Conservation (phyloP, 2,113 vertebrate genomes). For the Channa maculata region DNA sequence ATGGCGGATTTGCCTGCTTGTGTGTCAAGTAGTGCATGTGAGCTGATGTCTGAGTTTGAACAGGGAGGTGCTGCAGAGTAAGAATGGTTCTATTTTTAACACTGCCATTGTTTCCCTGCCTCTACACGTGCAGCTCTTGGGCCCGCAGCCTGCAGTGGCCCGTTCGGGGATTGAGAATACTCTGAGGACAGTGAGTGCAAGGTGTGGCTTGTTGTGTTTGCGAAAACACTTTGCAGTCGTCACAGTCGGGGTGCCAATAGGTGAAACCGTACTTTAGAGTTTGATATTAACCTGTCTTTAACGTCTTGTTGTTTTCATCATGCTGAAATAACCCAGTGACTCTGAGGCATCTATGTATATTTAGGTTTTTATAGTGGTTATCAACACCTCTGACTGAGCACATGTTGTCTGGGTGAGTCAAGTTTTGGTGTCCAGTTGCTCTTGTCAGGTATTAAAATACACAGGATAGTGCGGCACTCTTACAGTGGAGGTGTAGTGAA, state of each 20-base stretch:
- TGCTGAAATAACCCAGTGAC: conserved; percentile 59
- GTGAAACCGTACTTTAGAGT: conserved; percentile 17
- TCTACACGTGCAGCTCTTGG: conserved; percentile 40
- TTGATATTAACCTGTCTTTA: conserved; percentile 12
- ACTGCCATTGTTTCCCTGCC: conserved; percentile 64
- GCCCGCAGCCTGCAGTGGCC: conserved; percentile 40
- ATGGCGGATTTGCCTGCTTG: conserved; percentile 45
- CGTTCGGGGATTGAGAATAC: conserved; percentile 33
- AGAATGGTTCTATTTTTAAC: conserved; percentile 74
- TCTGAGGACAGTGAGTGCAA: conserved; percentile 39
- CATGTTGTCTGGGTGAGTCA: conserved; percentile 63
- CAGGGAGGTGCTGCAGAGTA: conserved; percentile 68
- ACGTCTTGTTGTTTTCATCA: background rate
- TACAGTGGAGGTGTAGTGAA: conserved; percentile 36
- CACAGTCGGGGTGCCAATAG: conserved; percentile 48
- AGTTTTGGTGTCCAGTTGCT: conserved; percentile 67
- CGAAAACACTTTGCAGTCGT: conserved; percentile 50
- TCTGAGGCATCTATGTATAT: conserved; percentile 51
- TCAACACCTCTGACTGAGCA: conserved; percentile 66
- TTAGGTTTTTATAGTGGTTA: conserved; percentile 69
- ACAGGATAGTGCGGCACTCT: conserved; percentile 60
- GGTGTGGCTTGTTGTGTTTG: conserved; percentile 61
- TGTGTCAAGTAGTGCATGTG: conserved; percentile 23
- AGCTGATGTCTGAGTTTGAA: conserved; percentile 66
- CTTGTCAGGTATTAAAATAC: conserved; percentile 58